Evolutionary conservation across 2,113 vertebrate species (phyloP).

Genomic region (Brachyistius frenatus): DNA sequence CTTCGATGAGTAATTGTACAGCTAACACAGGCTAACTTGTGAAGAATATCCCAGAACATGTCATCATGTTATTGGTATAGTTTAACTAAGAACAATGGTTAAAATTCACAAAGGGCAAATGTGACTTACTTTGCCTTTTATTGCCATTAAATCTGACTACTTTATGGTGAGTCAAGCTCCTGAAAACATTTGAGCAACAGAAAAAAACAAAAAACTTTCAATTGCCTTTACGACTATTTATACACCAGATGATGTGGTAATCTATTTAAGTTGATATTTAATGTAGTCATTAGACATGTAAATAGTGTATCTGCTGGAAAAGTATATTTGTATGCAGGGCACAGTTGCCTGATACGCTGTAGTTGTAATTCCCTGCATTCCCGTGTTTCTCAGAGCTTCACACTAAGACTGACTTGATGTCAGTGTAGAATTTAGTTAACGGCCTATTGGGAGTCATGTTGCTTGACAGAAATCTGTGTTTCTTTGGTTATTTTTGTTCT

Average conservation of each 20-base stretch:
- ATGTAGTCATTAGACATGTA: conserved; percentile 59
- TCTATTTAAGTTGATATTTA: conserved; percentile 70
- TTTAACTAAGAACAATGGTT: not conserved
- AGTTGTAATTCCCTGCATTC: conserved; percentile 64
- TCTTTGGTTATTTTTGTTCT: conserved; percentile 33
- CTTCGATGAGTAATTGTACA: conserved; percentile 7
- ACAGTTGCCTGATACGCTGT: conserved; percentile 22
- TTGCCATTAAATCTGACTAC: not conserved
- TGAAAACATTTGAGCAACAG: conserved; percentile 28
- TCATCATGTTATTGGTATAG: not conserved
- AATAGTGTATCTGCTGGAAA: conserved; percentile 67
- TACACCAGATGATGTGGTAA: conserved; percentile 46
- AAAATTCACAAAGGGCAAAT: conserved; percentile 18
- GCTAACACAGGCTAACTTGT: not conserved
- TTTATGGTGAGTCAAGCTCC: conserved; percentile 2
- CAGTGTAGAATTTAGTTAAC: conserved; percentile 9
- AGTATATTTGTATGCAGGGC: conserved; percentile 46
- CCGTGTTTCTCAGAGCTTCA: conserved; percentile 45
- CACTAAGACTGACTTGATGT: conserved; percentile 9
- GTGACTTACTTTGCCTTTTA: conserved; percentile 24
- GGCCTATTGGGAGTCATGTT: conserved; percentile 30
- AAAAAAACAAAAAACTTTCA: conserved; percentile 7
- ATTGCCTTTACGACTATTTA: conserved; percentile 60
- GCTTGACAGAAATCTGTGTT: conserved; percentile 25
- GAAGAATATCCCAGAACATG: not conserved